These are phyloP conservation scores for Eutrigla gurnardus DNA, from an alignment of 2,797 vertebrate species.

Conservation along the genomic window DNA sequence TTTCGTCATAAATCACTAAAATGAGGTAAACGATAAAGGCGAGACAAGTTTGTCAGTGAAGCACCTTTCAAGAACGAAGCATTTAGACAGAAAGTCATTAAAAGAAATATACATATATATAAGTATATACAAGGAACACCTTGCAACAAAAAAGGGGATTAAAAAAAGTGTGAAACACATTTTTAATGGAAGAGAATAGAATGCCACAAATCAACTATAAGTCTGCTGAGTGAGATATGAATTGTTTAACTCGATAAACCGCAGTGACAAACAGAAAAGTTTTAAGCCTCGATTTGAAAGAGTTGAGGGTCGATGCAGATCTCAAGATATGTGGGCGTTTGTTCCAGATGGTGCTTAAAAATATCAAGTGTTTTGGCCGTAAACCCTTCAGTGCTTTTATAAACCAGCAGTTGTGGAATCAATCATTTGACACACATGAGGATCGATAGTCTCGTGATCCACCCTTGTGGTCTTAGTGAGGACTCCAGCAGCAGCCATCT, in stretches of 20 bases:
- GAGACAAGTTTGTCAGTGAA: neutral
- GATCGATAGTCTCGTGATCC: neutral
- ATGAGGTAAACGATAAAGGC: neutral
- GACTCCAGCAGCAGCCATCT: neutral
- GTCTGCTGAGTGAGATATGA: neutral
- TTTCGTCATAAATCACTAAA: conserved; percentile 21
- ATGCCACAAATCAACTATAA: neutral
- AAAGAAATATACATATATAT: too few relatives aligned
- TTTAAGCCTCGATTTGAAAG: conserved; percentile 1
- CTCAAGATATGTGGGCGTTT: neutral
- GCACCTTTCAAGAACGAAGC: conserved; percentile 1
- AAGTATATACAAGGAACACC: too few relatives aligned
- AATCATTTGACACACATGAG: neutral
- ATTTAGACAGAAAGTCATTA: conserved; percentile 1
- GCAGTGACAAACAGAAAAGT: neutral
- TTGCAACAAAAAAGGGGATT: neutral
- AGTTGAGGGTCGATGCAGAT: neutral
- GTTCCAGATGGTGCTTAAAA: neutral
- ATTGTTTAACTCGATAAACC: neutral
- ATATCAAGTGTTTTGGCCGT: neutral
- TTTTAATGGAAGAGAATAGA: neutral
- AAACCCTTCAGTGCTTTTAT: neutral
- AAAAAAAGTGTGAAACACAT: neutral
- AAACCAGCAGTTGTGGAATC: neutral
- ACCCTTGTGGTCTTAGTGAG: neutral